Conservation (phyloP, 2,888 invertebrate species). For the Nebria salina region DNA sequence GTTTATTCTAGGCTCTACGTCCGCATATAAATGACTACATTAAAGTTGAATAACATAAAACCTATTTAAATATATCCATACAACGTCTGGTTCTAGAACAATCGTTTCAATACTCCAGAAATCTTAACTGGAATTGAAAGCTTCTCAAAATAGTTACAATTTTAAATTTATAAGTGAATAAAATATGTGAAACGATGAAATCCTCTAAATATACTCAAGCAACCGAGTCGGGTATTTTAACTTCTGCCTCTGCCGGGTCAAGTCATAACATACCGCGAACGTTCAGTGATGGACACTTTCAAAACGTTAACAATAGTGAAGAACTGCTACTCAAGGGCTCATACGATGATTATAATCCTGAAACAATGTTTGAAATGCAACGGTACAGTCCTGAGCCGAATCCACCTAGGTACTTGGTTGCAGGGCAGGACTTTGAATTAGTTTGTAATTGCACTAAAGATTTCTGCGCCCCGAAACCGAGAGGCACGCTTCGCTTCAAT, state of each 20-base stretch:
- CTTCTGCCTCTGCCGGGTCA: conserved; percentile 51
- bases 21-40: conserved; percentile 37
- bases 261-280: conserved; percentile 53
- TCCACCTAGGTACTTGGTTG: conserved; percentile 53
- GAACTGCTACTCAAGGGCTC: conserved; percentile 56
- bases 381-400: conserved; percentile 55
- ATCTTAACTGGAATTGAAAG: background rate
- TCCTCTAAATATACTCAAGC: conserved; percentile 61
- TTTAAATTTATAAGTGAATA: background rate
- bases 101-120: background rate
- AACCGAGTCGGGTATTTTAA: conserved; percentile 37
- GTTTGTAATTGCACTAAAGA: conserved; percentile 58
- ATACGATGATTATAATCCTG: conserved; percentile 50
- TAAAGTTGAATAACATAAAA: conserved; percentile 27
- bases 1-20: conserved; percentile 30
- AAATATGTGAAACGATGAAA: conserved; percentile 53
- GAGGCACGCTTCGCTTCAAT: conserved; percentile 52
- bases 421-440: conserved; percentile 56
- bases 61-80: background rate
- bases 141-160: background rate
- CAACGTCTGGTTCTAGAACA: background rate
- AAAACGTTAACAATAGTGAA: conserved; percentile 54
- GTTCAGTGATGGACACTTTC: conserved; percentile 48
- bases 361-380: conserved; percentile 52
- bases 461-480: conserved; percentile 40